Conservation (phyloP, 2,113 vertebrate species). For the Pluvianellus socialis region DNA sequence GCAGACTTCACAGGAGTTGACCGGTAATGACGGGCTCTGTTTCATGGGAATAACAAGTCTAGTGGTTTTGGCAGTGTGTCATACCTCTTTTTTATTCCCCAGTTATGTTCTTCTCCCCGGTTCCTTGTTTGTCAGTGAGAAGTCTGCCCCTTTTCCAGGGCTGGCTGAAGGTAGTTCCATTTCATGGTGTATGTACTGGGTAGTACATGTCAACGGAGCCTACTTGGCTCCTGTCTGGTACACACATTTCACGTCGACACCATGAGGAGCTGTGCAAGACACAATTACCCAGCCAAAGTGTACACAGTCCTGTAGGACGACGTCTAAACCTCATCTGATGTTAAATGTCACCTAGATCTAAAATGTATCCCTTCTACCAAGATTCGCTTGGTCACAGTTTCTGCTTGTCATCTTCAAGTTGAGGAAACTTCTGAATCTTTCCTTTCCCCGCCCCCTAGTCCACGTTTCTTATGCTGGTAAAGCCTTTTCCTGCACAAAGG, state of each 20-base stretch:
- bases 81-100: not conserved
- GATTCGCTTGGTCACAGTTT: not conserved
- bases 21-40: not conserved
- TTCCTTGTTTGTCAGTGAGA: not conserved
- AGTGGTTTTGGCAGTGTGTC: not conserved
- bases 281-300: not conserved
- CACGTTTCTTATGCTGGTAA: not conserved
- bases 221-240: not conserved
- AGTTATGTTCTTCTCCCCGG: not conserved
- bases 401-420: not conserved
- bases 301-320: not conserved
- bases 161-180: not conserved
- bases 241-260: not conserved
- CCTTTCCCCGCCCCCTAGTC: not conserved
- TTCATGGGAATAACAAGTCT: not conserved
- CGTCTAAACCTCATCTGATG: not conserved
- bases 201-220: not conserved
- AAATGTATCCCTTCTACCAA: not conserved
- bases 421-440: not conserved
- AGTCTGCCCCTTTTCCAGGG: not conserved
- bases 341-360: not conserved
- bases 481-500: not conserved
- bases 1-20: not conserved
- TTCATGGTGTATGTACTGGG: not conserved
- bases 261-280: not conserved